A percentile compares a stretch with the other conserved stretches of the same genome.
phyloP scores from a whole-genome alignment of 2,888 invertebrate genomes.

The Torymus auratus region DNA sequence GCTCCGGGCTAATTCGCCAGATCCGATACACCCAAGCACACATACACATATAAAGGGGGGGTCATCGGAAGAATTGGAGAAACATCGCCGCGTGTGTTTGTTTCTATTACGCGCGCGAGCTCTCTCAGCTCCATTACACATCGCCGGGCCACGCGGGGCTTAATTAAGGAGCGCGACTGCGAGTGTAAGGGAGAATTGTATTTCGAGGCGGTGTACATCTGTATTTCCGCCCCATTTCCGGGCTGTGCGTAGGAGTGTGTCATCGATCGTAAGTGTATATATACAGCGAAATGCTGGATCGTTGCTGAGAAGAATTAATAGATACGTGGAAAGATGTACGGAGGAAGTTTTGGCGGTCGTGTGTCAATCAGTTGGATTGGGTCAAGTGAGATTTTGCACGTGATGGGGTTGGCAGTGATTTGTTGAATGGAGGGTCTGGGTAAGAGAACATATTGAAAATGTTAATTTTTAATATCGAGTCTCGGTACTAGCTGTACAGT shows the following conservation, averaged over 20 bases:
- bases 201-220: neutral
- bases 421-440: no score
- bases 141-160: neutral
- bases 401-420: no score
- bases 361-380: no score
- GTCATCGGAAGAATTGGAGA: neutral
- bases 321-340: no score
- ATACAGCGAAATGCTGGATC: no score
- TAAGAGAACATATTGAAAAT: no score
- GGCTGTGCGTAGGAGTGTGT: neutral
- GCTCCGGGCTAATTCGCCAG: constrained; percentile 17
- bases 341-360: no score
- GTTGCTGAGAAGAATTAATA: no score
- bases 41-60: neutral
- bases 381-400: no score
- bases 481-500: no score
- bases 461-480: no score
- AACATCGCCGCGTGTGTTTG: constrained; percentile 26
- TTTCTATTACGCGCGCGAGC: constrained; percentile 36
- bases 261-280: neutral
- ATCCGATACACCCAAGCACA: neutral
- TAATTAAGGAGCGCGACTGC: constrained; percentile 27
- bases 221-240: constrained; percentile 17
- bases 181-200: neutral
- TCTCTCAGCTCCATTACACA: neutral